Conservation (phyloP, 35 echinoderm and acorn worm genomes). For the Strongylocentrotus purpuratus region DNA sequence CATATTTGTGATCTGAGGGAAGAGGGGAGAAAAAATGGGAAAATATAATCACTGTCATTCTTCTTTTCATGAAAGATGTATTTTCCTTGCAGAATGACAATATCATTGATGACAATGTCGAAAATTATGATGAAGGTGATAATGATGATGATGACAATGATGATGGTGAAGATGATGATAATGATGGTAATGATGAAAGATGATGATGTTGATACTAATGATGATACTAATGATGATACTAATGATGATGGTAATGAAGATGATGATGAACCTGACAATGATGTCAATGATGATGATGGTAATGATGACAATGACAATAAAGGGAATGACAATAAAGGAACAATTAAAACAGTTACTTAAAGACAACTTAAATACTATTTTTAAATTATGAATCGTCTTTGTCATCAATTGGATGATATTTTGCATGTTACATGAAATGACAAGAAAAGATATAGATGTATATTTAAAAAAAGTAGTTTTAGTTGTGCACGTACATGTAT, state of each 20-base stretch:
- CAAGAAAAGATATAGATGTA: not conserved
- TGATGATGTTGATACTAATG: too few relatives aligned
- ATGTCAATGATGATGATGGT: not conserved
- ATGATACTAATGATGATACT: too few relatives aligned
- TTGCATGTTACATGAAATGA: not conserved
- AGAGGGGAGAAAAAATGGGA: not conserved
- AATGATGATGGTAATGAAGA: too few relatives aligned
- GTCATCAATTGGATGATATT: not conserved
- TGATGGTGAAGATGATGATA: too few relatives aligned
- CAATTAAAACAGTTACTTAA: not conserved
- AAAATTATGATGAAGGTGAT: not conserved
- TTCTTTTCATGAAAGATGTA: not conserved
- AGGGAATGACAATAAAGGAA: not conserved
- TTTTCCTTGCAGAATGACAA: not conserved
- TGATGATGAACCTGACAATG: too few relatives aligned
- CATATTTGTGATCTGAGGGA: constrained; percentile 68
- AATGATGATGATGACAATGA: not conserved
- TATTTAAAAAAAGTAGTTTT: too few relatives aligned
- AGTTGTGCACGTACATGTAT: too few relatives aligned
- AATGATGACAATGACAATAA: not conserved
- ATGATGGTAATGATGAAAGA: too few relatives aligned
- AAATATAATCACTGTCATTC: not conserved
- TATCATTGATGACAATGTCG: not conserved
- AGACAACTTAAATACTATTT: not conserved
- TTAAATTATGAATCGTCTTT: not conserved